Conservation (phyloP, 2,797 vertebrate genomes). For the Agapornis canus region DNA sequence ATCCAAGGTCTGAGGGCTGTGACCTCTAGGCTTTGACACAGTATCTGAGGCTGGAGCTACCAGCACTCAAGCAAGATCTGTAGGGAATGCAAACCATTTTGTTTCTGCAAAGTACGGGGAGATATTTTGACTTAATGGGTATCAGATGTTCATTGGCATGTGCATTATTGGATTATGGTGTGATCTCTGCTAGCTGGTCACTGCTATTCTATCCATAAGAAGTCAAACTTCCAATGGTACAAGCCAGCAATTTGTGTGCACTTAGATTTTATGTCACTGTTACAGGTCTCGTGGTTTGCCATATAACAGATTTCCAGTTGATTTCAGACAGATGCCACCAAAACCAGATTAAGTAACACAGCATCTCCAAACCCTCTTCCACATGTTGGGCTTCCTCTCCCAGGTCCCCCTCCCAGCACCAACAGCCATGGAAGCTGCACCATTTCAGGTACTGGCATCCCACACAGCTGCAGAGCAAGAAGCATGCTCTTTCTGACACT, state of each 20-base stretch:
- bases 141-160: neutral
- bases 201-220: neutral
- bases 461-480: neutral
- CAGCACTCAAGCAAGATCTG: neutral
- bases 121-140: neutral
- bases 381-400: neutral
- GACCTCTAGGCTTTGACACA: neutral
- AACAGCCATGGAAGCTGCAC: neutral
- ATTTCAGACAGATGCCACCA: neutral
- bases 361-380: neutral
- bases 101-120: neutral
- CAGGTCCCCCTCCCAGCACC: neutral
- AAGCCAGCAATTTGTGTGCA: neutral
- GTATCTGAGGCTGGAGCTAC: neutral
- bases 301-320: neutral
- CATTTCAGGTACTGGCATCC: neutral
- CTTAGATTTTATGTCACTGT: neutral
- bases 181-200: neutral
- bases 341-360: neutral
- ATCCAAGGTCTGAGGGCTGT: neutral
- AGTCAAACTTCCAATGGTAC: neutral
- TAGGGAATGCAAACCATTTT: neutral
- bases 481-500: neutral
- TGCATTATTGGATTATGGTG: neutral
- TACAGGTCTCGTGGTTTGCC: fast-evolving